A percentile compares a stretch with the other conserved stretches of the same genome.
phyloP scores from a whole-genome alignment of 2,888 invertebrate species.

The Ptychoptera contaminata region DNA sequence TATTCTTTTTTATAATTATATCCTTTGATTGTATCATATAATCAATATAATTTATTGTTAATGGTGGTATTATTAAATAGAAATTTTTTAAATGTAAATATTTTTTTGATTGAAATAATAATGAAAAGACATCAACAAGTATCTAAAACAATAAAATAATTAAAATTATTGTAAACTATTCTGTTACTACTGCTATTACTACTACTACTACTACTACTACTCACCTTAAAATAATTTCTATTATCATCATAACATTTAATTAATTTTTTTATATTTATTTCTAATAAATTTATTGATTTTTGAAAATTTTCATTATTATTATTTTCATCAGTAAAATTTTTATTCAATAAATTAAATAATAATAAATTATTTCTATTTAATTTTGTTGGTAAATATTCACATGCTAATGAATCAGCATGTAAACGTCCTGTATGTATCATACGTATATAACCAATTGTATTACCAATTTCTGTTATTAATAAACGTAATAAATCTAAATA shows the following conservation, averaged over 20 bases:
- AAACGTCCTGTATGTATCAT: conserved; percentile 87
- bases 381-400: conserved; percentile 74
- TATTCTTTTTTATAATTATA: conserved; percentile 68
- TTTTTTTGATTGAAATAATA: conserved; percentile 70
- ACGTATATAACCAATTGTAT: conserved; percentile 91
- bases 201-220: neutral
- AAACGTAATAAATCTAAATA: conserved; percentile 87
- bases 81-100: conserved; percentile 85
- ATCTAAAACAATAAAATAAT: conserved; percentile 33
- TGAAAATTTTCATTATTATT: conserved; percentile 42
- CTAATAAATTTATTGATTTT: conserved; percentile 54
- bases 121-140: conserved; percentile 82
- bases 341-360: conserved; percentile 45
- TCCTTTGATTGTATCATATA: conserved; percentile 84
- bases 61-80: conserved; percentile 81
- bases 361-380: conserved; percentile 38
- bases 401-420: conserved; percentile 81
- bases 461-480: conserved; percentile 87
- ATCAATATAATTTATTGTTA: conserved; percentile 90
- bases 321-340: too few species aligned
- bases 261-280: conserved; percentile 61
- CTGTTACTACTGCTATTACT: neutral
- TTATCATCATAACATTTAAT: conserved; percentile 73
- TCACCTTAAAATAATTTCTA: conserved; percentile 67
- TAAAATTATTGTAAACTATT: neutral